Evolutionary conservation across 64 coral and sea anemone genomes (phyloP), one percentile per base, ranked within the genome.

Genomic region (Porites australiensis): DNA sequence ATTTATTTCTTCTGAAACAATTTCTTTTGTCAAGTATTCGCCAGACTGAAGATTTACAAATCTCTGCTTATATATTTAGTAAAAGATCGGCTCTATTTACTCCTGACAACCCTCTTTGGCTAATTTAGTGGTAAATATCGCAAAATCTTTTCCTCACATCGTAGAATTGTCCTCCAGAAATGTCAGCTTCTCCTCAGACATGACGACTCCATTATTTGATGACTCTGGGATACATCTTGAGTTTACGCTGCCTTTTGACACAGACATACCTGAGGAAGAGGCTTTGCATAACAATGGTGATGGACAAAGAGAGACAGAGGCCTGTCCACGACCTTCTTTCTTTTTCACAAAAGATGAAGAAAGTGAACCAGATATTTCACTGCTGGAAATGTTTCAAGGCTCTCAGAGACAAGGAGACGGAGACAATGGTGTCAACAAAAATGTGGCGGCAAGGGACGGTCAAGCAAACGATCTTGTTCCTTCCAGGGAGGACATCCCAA

Each of bases 201-300:
- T 71, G 13, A 45, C 47, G 13, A 88, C 49, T 18, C 69, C 69
- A 44, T 27, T 64, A 6, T 93, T 87, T 64, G 79, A 81, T 68
- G 91, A 93, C 58, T 93, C 82, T 77, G 91, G 82, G 9, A 72
- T 93, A 69, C 82, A 87, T 44, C 82, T 93, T 9, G 91, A 93
- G 50, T 87, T 87, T 46, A 14, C 60, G 4, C 2, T 10, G 45
- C n/a, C 70, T 8, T 60, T 55, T 18, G 90, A 86, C 8, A 76
- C 27, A 43, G 73, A 87, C 57, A 58, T 86, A 23, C 62, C 11
- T 13, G 82, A 77, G 14, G 18, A 20, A 2, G 82, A 79, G 2
- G 11, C 8, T n/a, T 57, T 64, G 3, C 27, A 51, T 65, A 4
- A 60, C 15, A 46, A 2, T 19, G 12, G 60, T 46, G 12, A 52